Evolutionary conservation across 2,888 invertebrate genomes (phyloP).

Genomic region (Boloria selene): DNA sequence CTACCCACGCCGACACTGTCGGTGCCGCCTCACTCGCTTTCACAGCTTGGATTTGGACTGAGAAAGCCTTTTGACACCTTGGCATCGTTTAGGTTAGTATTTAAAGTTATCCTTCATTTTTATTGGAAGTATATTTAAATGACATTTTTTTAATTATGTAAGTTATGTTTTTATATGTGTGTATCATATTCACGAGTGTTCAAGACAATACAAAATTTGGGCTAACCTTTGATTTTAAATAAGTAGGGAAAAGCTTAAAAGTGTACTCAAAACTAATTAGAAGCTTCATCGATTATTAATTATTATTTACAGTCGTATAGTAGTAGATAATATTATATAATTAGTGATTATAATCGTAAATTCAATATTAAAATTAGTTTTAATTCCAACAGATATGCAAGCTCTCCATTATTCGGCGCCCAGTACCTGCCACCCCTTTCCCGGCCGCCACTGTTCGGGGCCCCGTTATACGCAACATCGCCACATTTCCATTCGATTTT

Average conservation of each 20-base stretch:
- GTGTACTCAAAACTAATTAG: too few species aligned
- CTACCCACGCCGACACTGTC: conserved; percentile 86
- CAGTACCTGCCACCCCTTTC: conserved; percentile 71
- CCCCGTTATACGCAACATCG: conserved; percentile 73
- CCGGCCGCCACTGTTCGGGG: conserved; percentile 69
- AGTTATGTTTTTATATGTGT: too few species aligned
- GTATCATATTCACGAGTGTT: too few species aligned
- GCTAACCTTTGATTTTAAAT: too few species aligned
- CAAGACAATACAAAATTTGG: too few species aligned
- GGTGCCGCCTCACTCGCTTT: conserved; percentile 87
- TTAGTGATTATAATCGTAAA: too few species aligned
- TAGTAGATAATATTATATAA: too few species aligned
- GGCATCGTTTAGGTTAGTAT: conserved; percentile 85
- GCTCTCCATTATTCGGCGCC: conserved; percentile 67
- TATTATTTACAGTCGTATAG: too few species aligned
- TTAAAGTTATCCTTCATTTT: not conserved
- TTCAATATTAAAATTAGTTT: conserved; percentile 18
- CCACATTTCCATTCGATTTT: conserved; percentile 92
- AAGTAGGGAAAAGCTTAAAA: too few species aligned
- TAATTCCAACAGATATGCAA: conserved; percentile 64
- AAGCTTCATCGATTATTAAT: too few species aligned
- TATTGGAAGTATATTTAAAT: too few species aligned
- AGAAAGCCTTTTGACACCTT: conserved; percentile 88
- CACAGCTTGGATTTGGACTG: conserved; percentile 88
- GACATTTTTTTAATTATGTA: too few species aligned